Conservation (phyloP, 2,113 vertebrate genomes). For the Porphyrio hochstetteri region DNA sequence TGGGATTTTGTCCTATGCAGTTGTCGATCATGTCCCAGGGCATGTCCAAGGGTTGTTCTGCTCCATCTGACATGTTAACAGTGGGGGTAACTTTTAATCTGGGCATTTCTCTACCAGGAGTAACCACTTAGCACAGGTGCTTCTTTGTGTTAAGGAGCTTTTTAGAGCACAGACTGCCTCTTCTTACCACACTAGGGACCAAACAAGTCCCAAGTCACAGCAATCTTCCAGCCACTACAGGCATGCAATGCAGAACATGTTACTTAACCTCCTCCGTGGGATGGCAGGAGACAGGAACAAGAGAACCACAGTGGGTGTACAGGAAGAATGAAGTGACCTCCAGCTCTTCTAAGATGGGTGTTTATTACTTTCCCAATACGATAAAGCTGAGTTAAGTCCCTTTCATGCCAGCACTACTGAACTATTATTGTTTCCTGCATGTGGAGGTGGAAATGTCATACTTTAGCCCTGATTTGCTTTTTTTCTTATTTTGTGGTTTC, state of each 20-base stretch:
- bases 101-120: not conserved
- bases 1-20: not conserved
- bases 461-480: not conserved
- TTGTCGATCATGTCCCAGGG: not conserved
- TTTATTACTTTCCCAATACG: slow-evolving; percentile 1
- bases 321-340: not conserved
- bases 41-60: not conserved
- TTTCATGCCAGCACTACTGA: slow-evolving; percentile 18
- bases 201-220: not conserved
- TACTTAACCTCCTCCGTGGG: not conserved
- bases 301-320: not conserved
- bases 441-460: slow-evolving; percentile 49
- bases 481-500: slow-evolving; percentile 36
- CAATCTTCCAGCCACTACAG: not conserved
- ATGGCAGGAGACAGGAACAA: not conserved
- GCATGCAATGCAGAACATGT: not conserved
- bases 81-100: fast-evolving
- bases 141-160: not conserved
- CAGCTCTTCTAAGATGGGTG: not conserved
- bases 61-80: not conserved
- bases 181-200: not conserved
- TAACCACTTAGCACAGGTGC: not conserved
- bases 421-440: not conserved
- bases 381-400: slow-evolving; percentile 48
- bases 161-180: not conserved